These are phyloP conservation scores for Nyleta sp. DNA, from an alignment of 2,888 invertebrate species.

Conservation along the genomic window DNA sequence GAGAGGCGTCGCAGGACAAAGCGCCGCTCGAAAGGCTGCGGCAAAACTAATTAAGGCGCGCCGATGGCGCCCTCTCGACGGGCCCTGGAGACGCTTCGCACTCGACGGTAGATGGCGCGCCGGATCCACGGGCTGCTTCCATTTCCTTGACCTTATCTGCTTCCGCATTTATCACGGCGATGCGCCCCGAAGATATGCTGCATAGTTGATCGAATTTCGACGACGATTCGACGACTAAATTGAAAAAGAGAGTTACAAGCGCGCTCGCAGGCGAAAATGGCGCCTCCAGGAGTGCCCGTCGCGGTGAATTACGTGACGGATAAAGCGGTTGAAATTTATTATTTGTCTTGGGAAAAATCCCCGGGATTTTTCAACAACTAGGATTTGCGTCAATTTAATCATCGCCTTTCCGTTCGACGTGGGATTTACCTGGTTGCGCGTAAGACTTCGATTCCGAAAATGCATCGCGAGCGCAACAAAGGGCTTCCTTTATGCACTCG, in stretches of 20 bases:
- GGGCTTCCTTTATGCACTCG: too few species aligned
- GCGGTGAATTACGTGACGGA: conserved; percentile 42
- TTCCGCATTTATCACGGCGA: conserved; percentile 47
- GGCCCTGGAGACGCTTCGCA: conserved; percentile 9
- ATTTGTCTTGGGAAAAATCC: conserved; percentile 11
- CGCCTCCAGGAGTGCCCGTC: conserved; percentile 27
- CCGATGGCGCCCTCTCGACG: conserved; percentile 5
- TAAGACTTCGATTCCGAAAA: too few species aligned
- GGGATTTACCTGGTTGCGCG: too few species aligned
- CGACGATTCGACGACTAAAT: conserved; percentile 48
- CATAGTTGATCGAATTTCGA: conserved; percentile 53
- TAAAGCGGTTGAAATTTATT: conserved; percentile 39
- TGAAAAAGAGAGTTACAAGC: conserved; percentile 55
- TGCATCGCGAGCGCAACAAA: too few species aligned
- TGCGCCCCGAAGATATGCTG: conserved; percentile 33
- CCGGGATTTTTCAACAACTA: conserved; percentile 27
- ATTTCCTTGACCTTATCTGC: conserved; percentile 51
- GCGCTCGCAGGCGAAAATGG: conserved; percentile 29
- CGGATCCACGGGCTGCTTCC: conserved; percentile 13
- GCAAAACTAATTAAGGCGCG: conserved; percentile 46
- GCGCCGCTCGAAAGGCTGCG: conserved; percentile 22
- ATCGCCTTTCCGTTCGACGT: neutral
- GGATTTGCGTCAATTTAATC: conserved; percentile 2
- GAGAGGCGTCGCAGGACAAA: conserved; percentile 33
- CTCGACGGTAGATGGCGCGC: conserved; percentile 17